Base-by-base conservation (phyloP, 2,797 vertebrate species). In the Sebastes kiyomatsui region DNA sequence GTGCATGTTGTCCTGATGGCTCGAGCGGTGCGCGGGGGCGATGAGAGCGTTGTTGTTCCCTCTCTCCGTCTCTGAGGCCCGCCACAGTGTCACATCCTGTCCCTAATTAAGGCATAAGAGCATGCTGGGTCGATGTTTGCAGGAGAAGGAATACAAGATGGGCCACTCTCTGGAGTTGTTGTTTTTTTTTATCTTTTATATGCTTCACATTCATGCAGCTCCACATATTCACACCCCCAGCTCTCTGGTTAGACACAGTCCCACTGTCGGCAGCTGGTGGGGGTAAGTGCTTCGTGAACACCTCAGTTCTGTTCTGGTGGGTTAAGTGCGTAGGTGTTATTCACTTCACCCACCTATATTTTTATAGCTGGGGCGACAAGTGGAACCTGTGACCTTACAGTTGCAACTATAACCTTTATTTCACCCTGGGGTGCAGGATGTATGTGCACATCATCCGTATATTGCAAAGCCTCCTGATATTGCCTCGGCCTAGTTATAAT, bases 41-140 rank as follows among this genome's bases (percentile, higher is more conserved):
- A 49, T 52, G 7, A 71, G 25, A 54, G 56, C 69, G 42, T 60
- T 83, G 58, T 75, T 79, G 71, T 75, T 28, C 32, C 25, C 9
- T 25, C 52, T 35, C 25, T 42, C 18, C 0, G 4, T 89, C 91
- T 87, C 89, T 28, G 18, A 67, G 78, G 88, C 83, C 61, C 4
- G 2, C 28, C 58, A 33, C 59, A 20, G 30, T 77, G 55, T 80
- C 72, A 77, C 69, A 84, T n/a, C n/a, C 9, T 77, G 69, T 76
- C 52, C 55, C 65, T 79, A 85, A 90, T 90, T 90, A 90, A 82
- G 59, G 59, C 64, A 27, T n/a, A 79, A 68, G 32, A 77, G 77
- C 81, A 60, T 61, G 54, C 28, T 71, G 46, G 74, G 79, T 80
- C 16, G 14, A 78, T 86, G 78, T 80, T 82, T 85, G 58, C 54